Evolutionary conservation across 2,113 vertebrate genomes (phyloP), one percentile per base, ranked within the genome.

Genomic region (Tetraodon nigroviridis): DNA sequence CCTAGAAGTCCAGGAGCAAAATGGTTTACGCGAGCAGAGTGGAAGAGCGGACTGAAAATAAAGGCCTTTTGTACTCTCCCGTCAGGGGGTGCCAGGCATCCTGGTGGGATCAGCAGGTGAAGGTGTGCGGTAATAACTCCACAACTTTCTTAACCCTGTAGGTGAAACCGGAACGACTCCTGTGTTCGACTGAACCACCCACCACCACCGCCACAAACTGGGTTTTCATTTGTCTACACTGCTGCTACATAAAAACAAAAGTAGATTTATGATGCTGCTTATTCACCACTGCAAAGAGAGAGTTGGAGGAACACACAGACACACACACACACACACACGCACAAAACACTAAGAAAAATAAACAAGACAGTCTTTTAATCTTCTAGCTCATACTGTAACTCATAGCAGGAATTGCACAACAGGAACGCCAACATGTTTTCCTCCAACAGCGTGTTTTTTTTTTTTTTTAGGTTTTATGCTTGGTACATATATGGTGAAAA

Each of bases 41-140:
- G 29, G 58, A 61, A 75, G 51, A 58, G 48, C 60, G 11, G 55
- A 51, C 51, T 69, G 78, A 75, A 49, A 18, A 45, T 55, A 62
- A 54, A 27, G 61, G 71, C 16, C 22, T 49, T 44, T 51, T 59
- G 22, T 56, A 41, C 24, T 62, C 68, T 61, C 40, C 57, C 46
- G 51, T 79, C 58, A n/a, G 49, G 4, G 45, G 24, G 17, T 29
- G 67, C 27, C 50, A 49, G n/a, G 10, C 27, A 48, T 21, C 60
- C 17, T 13, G 54, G 42, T 7, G 10, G 63, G 22, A 45, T 51
- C 67, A 76, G 41, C 52, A 66, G 54, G 57, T 51, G 22, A 41
- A 13, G n/a, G 17, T 71, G 14, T 10, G 11, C 32, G 2, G 72
- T 60, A 81, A 40, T 79, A 78, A 55, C 45, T 37, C 37, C 19